phyloP scores from a whole-genome alignment of 2,113 vertebrate species.

The Cynocephalus volans region DNA sequence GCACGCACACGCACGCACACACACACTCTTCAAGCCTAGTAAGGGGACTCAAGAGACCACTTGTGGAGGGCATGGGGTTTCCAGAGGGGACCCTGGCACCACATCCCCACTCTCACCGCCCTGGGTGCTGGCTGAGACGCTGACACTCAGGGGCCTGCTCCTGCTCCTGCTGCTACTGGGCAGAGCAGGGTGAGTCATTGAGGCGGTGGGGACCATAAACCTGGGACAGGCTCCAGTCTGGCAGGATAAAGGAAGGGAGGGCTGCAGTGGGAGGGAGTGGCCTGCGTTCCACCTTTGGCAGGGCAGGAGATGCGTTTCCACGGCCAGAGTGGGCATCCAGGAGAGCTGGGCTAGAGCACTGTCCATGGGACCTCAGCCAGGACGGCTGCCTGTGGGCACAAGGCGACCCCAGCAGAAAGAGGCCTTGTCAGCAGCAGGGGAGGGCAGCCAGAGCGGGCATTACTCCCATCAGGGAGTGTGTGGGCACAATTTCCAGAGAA shows the following conservation, averaged over 20 bases:
- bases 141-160: not conserved
- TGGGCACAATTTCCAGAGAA: not conserved
- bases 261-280: not conserved
- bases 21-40: not conserved
- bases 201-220: not conserved
- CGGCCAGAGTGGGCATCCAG: too few relatives aligned
- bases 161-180: too few relatives aligned
- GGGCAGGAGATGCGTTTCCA: not conserved
- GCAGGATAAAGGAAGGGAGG: not conserved
- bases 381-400: too few relatives aligned
- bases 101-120: accelerated
- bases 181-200: not conserved
- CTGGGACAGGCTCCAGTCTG: not conserved
- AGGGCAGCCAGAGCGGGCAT: not conserved
- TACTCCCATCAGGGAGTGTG: not conserved
- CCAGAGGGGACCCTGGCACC: not conserved
- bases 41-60: not conserved
- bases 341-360: too few relatives aligned
- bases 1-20: too few relatives aligned
- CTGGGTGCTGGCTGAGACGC: not conserved
- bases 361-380: too few relatives aligned
- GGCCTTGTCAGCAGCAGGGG: too few relatives aligned
- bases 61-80: accelerated
- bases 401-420: too few relatives aligned
- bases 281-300: not conserved